Conservation (phyloP, 2,888 invertebrate species). For the Oscheius myriophilus region DNA sequence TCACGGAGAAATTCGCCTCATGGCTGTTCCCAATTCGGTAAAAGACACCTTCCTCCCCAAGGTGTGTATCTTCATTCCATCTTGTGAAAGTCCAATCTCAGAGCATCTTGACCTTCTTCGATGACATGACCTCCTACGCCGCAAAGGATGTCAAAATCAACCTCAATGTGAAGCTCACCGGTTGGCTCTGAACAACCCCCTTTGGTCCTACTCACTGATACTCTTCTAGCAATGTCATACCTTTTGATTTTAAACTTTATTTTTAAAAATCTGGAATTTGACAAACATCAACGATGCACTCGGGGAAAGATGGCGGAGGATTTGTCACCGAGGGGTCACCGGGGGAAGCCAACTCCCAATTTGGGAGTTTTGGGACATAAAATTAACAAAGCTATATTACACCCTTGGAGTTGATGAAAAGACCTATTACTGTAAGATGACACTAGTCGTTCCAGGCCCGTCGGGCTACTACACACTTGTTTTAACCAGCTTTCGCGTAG, state of each 20-base stretch:
- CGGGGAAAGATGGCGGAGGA: too few relatives aligned
- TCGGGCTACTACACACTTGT: too few relatives aligned
- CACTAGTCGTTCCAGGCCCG: too few relatives aligned
- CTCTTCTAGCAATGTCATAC: conserved; percentile 6
- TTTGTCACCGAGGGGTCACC: too few relatives aligned
- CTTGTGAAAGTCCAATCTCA: conserved; percentile 20
- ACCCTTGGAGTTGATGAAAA: too few relatives aligned
- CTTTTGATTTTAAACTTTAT: neutral
- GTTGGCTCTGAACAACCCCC: conserved; percentile 5
- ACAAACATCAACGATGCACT: too few relatives aligned
- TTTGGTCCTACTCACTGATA: neutral
- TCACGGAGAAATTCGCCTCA: conserved; percentile 41
- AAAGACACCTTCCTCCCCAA: conserved; percentile 43
- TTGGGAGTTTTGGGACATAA: too few relatives aligned
- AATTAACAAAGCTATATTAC: too few relatives aligned
- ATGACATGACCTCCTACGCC: conserved; percentile 42
- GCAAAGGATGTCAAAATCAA: conserved; percentile 36
- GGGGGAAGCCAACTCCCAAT: too few relatives aligned
- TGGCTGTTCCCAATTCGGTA: conserved; percentile 39
- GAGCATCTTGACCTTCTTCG: conserved; percentile 45
- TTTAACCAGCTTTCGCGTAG: too few relatives aligned
- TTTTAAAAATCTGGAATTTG: neutral
- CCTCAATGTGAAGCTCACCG: conserved; percentile 19
- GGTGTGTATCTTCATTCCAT: conserved; percentile 23
- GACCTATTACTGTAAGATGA: too few relatives aligned